Conservation (phyloP, 2,797 vertebrate genomes). For the Staurois parvus region DNA sequence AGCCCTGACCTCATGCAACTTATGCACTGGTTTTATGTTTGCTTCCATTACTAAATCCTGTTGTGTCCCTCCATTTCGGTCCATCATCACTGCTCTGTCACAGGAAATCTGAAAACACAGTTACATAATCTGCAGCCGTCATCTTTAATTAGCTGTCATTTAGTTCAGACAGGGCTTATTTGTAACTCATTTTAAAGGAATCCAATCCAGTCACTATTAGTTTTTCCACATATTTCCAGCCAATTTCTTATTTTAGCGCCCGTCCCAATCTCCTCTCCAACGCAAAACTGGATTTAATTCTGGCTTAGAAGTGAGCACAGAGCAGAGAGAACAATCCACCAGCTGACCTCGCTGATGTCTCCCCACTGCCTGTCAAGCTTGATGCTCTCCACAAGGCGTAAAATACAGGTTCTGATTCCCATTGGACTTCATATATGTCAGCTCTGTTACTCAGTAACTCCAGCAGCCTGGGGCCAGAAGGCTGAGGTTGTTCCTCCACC, state of each 20-base stretch:
- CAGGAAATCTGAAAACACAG: not conserved
- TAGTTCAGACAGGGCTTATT: constrained; percentile 35
- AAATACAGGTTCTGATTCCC: constrained; percentile 56
- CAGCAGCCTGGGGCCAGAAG: constrained; percentile 48
- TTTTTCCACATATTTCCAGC: constrained; percentile 30
- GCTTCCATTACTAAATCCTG: too few species aligned
- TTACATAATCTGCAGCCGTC: constrained; percentile 27
- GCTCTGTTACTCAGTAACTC: constrained; percentile 58
- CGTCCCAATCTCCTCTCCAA: constrained; percentile 40
- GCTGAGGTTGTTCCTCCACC: constrained; percentile 42
- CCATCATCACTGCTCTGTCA: too few species aligned
- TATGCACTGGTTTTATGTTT: too few species aligned
- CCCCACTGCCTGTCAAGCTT: constrained; percentile 55
- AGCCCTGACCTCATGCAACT: too few species aligned
- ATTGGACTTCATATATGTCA: constrained; percentile 59
- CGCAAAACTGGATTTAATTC: constrained; percentile 50
- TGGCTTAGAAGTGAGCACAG: constrained; percentile 40
- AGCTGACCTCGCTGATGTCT: constrained; percentile 49
- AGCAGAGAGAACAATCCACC: constrained; percentile 23
- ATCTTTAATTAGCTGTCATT: constrained; percentile 48
- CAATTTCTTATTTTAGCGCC: constrained; percentile 53
- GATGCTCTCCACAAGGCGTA: constrained; percentile 58
- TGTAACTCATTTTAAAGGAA: constrained; percentile 48
- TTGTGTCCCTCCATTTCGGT: too few species aligned
- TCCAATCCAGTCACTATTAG: constrained; percentile 57